These are phyloP conservation scores for Sabatieria punctata DNA, from an alignment of 2,888 invertebrate genomes.

Conservation along the genomic window DNA sequence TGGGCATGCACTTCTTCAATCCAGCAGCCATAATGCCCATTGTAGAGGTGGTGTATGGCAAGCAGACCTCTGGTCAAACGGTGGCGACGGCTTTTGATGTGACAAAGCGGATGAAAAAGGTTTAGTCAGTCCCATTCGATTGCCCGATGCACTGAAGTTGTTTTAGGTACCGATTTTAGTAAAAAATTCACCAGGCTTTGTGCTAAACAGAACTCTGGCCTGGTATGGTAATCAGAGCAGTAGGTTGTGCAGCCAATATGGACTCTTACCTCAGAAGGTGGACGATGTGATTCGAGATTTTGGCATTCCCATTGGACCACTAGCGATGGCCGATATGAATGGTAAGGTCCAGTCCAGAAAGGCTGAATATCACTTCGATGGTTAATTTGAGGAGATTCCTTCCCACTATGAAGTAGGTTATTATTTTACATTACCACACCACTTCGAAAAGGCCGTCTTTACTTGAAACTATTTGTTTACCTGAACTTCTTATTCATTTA, in stretches of 20 bases:
- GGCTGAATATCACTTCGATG: no score
- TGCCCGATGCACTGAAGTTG: not conserved
- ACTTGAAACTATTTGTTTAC: no score
- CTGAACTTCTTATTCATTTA: no score
- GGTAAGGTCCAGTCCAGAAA: no score
- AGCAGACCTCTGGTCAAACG: conserved; percentile 29
- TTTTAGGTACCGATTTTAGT: conserved; percentile 17
- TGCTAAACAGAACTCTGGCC: conserved; percentile 19
- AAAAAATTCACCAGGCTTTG: conserved; percentile 19
- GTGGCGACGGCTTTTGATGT: conserved; percentile 33
- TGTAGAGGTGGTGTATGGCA: conserved; percentile 32
- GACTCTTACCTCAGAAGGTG: conserved; percentile 10
- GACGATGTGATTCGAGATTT: conserved; percentile 14
- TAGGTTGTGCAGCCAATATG: conserved; percentile 5
- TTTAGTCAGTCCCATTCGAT: conserved; percentile 1
- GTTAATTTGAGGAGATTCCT: no score
- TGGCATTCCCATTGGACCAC: conserved; percentile 20
- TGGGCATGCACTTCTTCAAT: conserved; percentile 36
- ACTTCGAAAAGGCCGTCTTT: no score
- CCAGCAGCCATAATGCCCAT: conserved; percentile 33
- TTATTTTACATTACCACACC: no score
- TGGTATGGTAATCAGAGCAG: conserved; percentile 2
- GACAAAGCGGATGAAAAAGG: conserved; percentile 31
- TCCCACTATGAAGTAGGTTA: no score
- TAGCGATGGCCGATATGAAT: conserved; percentile 21